Percentiles rank a stretch among this genome's conserved stretches.
Evolutionary conservation across 2,888 invertebrate species (phyloP).

Genomic region (Thumatha senex): DNA sequence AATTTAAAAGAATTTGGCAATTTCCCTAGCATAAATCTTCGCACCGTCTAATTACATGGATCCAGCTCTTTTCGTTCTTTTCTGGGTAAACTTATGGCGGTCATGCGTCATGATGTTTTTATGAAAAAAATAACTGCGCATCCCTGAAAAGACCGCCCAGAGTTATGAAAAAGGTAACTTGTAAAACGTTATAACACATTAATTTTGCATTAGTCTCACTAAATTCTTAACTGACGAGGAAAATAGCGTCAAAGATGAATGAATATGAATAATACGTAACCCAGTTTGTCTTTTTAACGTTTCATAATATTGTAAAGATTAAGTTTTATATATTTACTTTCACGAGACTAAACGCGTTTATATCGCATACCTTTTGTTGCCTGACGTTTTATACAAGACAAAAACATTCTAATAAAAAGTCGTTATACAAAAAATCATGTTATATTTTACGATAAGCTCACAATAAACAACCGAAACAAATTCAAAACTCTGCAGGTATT

Average conservation of each 20-base stretch:
- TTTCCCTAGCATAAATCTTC: constrained; percentile 76
- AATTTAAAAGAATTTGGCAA: constrained; percentile 74
- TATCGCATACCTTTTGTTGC: no score
- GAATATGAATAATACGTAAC: no score
- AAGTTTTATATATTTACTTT: no score
- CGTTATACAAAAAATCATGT: no score
- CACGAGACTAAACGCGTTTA: no score
- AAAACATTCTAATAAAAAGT: no score
- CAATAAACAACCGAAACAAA: neutral
- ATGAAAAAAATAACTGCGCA: constrained; percentile 62
- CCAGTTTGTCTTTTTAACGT: neutral
- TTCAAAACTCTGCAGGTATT: constrained; percentile 37
- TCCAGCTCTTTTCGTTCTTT: constrained; percentile 66
- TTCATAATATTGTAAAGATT: no score
- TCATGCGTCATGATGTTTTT: constrained; percentile 75
- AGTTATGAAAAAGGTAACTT: constrained; percentile 56
- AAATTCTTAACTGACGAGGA: constrained; percentile 5
- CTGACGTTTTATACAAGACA: no score
- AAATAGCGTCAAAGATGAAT: constrained; percentile 11
- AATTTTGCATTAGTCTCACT: constrained; percentile 23
- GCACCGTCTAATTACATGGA: constrained; percentile 76
- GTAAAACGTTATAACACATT: constrained; percentile 38
- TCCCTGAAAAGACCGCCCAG: constrained; percentile 42
- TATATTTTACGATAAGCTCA: no score
- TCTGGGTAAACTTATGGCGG: constrained; percentile 73